Percentiles rank a stretch among this genome's conserved stretches.
These are phyloP conservation scores for Sipha flava DNA, from an alignment of 1,140 invertebrate species.

Conservation along the genomic window DNA sequence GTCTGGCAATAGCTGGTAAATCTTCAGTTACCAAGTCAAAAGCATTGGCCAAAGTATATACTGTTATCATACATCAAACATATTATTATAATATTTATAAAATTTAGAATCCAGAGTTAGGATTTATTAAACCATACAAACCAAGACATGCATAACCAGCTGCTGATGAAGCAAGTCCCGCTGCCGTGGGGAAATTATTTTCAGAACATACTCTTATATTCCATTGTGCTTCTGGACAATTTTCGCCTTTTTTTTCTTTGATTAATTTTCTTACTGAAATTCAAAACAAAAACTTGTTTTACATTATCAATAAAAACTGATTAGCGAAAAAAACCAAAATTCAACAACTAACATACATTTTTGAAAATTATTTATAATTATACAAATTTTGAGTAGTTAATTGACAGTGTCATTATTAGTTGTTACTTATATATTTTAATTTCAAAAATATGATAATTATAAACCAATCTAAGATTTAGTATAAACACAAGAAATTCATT, in stretches of 20 bases:
- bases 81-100: neutral
- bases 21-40: constrained; percentile 66
- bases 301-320: too few relatives aligned
- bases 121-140: constrained; percentile 38
- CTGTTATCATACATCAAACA: constrained; percentile 43
- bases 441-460: too few relatives aligned
- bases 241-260: neutral
- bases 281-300: neutral
- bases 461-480: too few relatives aligned
- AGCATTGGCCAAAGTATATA: constrained; percentile 63
- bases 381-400: too few relatives aligned
- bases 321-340: neutral
- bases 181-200: constrained; percentile 98
- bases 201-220: constrained; percentile 64
- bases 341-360: too few relatives aligned
- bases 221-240: constrained; percentile 26
- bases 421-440: too few relatives aligned
- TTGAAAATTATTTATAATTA: too few relatives aligned
- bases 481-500: too few relatives aligned
- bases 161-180: constrained; percentile 94
- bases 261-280: constrained; percentile 28
- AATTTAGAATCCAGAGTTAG: neutral
- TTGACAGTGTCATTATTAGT: too few relatives aligned
- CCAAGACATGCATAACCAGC: constrained; percentile 91
- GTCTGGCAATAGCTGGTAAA: constrained; percentile 71